These are phyloP conservation scores for Hippopotamus amphibius DNA, from an alignment of 2,113 vertebrate genomes.

Conservation along the genomic window DNA sequence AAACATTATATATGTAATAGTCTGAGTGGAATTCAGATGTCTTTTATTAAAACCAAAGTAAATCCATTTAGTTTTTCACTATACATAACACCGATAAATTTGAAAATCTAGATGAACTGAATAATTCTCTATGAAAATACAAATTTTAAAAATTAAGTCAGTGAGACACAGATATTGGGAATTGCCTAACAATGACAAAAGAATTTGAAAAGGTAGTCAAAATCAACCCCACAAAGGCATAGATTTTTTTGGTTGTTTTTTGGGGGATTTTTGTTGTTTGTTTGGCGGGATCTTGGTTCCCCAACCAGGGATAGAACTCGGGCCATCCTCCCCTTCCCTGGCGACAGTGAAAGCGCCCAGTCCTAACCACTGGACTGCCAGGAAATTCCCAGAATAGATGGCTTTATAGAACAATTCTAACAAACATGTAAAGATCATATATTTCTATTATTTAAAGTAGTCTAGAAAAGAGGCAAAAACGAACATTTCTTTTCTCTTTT, in stretches of 20 bases:
- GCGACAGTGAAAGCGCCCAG: neutral
- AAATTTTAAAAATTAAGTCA: conserved; percentile 25
- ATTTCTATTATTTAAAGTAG: conserved; percentile 15
- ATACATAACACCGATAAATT: neutral
- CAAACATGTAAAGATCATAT: neutral
- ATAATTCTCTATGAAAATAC: neutral
- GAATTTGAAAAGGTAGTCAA: neutral
- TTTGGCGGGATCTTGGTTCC: neutral
- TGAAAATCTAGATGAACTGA: neutral
- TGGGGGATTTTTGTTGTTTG: too few species aligned
- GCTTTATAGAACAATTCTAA: neutral
- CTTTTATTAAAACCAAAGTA: conserved; percentile 31
- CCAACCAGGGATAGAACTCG: too few species aligned
- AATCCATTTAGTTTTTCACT: neutral
- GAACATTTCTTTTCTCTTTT: neutral
- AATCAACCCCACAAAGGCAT: neutral
- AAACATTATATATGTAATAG: neutral
- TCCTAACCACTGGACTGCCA: neutral
- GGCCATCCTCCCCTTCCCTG: too few species aligned
- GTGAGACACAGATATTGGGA: neutral
- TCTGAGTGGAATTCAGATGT: neutral
- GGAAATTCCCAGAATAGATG: neutral
- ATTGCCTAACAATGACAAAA: neutral
- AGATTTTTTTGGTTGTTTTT: neutral
- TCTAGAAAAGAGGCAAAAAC: neutral